Percentiles rank a stretch among this genome's conserved stretches.
phyloP scores from a whole-genome alignment of 2,888 invertebrate genomes.

The Drosophila kuntzei region DNA sequence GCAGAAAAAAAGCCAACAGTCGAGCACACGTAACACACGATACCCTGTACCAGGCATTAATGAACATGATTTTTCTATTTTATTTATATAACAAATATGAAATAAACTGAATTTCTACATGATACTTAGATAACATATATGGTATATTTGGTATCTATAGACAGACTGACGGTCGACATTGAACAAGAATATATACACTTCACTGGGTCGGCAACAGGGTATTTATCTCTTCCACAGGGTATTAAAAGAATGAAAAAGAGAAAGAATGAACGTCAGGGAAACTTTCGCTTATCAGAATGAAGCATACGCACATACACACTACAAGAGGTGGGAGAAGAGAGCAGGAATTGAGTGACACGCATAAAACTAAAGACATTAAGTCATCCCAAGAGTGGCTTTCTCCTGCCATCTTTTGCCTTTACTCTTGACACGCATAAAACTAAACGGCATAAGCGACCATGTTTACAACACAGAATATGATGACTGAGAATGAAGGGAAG shows the following conservation, averaged over 20 bases:
- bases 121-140: too few relatives aligned
- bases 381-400: slow-evolving; percentile 21
- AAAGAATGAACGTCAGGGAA: slow-evolving; percentile 10
- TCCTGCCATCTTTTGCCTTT: background rate
- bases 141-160: too few relatives aligned
- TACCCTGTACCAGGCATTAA: background rate
- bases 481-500: slow-evolving; percentile 13
- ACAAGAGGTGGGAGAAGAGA: background rate
- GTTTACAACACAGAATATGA: slow-evolving; percentile 48
- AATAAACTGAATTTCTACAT: too few relatives aligned
- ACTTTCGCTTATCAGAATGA: slow-evolving; percentile 45
- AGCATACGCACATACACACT: slow-evolving; percentile 8
- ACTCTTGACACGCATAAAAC: slow-evolving; percentile 38
- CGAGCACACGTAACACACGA: background rate
- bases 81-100: too few relatives aligned
- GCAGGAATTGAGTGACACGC: slow-evolving; percentile 34
- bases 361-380: slow-evolving; percentile 58
- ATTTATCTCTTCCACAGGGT: too few relatives aligned
- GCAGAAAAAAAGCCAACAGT: background rate
- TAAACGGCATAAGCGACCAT: slow-evolving; percentile 54
- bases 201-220: too few relatives aligned
- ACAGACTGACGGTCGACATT: too few relatives aligned
- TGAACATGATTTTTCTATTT: too few relatives aligned
- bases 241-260: background rate
- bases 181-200: too few relatives aligned